Evolutionary conservation across 2,888 invertebrate species (phyloP).

Genomic region (Pheosia tremula): DNA sequence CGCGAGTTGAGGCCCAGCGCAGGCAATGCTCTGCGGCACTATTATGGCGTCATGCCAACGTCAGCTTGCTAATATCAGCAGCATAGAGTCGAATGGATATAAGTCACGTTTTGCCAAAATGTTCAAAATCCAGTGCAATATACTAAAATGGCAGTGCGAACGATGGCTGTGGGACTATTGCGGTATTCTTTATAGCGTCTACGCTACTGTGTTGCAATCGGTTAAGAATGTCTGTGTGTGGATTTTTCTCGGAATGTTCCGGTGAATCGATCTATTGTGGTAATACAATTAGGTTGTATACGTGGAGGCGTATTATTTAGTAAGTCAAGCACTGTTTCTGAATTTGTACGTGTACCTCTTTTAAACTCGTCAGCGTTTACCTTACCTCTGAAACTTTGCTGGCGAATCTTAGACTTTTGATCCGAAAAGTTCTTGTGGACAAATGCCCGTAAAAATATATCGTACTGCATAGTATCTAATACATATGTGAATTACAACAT

Average conservation of each 20-base stretch:
- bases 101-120: conserved; percentile 71
- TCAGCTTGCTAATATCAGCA: conserved; percentile 62
- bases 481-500: neutral
- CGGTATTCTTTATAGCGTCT: conserved; percentile 57
- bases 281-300: too few relatives aligned
- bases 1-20: conserved; percentile 55
- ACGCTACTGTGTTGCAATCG: conserved; percentile 43
- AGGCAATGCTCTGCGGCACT: conserved; percentile 51
- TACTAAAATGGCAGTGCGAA: conserved; percentile 50
- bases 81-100: conserved; percentile 57
- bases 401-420: neutral
- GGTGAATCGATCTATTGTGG: neutral
- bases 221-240: conserved; percentile 8
- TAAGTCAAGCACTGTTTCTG: too few relatives aligned
- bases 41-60: conserved; percentile 74
- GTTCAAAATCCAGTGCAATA: conserved; percentile 58
- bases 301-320: too few relatives aligned
- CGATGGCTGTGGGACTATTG: conserved; percentile 52
- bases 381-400: too few relatives aligned
- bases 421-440: neutral
- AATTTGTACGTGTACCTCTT: too few relatives aligned
- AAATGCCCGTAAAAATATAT: neutral
- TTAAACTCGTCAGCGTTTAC: too few relatives aligned
- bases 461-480: neutral
- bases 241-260: neutral